A percentile compares a stretch with the other conserved stretches of the same genome.
Conservation (phyloP, 2,113 vertebrate genomes). For the Boulengeromyrus knoepffleri region DNA sequence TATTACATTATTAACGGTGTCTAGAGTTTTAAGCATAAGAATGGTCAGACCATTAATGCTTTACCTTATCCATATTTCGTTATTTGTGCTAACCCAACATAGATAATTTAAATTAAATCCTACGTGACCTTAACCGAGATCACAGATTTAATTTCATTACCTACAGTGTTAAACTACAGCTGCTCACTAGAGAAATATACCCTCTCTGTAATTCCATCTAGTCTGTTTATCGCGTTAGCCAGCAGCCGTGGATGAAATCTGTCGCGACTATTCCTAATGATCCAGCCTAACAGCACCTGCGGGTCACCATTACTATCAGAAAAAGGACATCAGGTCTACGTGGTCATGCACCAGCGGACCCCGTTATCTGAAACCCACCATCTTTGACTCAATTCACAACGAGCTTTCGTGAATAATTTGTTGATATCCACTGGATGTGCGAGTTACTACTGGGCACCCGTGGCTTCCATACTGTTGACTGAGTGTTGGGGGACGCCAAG, state of each 20-base stretch:
- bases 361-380: conserved; percentile 12
- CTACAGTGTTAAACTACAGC: not conserved
- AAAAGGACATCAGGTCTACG: not conserved
- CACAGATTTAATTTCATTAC: not conserved
- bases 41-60: not conserved
- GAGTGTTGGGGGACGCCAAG: too few species aligned
- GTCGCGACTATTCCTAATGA: not conserved
- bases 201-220: not conserved
- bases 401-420: not conserved
- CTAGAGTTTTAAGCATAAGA: not conserved
- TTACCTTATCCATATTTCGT: conserved; percentile 49
- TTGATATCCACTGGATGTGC: too few species aligned
- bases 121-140: not conserved
- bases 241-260: not conserved
- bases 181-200: not conserved
- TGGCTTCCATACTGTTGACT: not conserved
- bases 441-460: not conserved
- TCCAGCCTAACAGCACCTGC: not conserved
- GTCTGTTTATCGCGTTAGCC: not conserved
- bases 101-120: not conserved
- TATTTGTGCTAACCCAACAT: not conserved
- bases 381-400: conserved; percentile 13
- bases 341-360: not conserved
- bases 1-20: not conserved
- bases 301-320: not conserved